phyloP scores from a whole-genome alignment of 2,888 invertebrate genomes.

The Athetis lepigone region DNA sequence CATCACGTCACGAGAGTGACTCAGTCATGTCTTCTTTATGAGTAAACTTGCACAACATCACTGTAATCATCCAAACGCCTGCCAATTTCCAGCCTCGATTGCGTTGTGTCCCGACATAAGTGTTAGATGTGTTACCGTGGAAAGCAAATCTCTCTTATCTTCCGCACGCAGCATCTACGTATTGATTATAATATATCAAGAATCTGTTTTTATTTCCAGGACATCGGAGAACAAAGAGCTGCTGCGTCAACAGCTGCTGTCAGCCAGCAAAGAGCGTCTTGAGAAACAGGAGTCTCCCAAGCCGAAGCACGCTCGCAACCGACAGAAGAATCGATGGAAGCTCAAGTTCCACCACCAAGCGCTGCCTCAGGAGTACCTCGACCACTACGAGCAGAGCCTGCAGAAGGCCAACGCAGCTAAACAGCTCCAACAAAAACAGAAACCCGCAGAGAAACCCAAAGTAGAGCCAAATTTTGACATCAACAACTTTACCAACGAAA shows the following conservation, averaged over 20 bases:
- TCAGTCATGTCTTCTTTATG: constrained; percentile 12
- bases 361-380: constrained; percentile 94
- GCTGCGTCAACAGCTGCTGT: constrained; percentile 84
- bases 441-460: constrained; percentile 79
- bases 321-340: constrained; percentile 93
- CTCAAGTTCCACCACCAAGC: constrained; percentile 95
- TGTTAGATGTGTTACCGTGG: too few species aligned
- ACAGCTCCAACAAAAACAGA: constrained; percentile 72
- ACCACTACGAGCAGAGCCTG: constrained; percentile 94
- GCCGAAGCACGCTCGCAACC: constrained; percentile 80
- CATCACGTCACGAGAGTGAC: constrained; percentile 3
- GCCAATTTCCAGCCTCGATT: constrained; percentile 34
- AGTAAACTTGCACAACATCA: constrained; percentile 32
- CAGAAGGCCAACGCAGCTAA: constrained; percentile 89
- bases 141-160: too few species aligned
- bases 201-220: constrained; percentile 71
- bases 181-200: neutral
- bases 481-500: constrained; percentile 90
- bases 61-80: constrained; percentile 14
- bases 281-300: constrained; percentile 79
- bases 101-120: constrained; percentile 24
- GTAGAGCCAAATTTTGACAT: constrained; percentile 80
- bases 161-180: neutral
- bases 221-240: constrained; percentile 86
- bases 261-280: constrained; percentile 83